Conservation (phyloP, 2,113 vertebrate genomes). For the Plecotus auritus region DNA sequence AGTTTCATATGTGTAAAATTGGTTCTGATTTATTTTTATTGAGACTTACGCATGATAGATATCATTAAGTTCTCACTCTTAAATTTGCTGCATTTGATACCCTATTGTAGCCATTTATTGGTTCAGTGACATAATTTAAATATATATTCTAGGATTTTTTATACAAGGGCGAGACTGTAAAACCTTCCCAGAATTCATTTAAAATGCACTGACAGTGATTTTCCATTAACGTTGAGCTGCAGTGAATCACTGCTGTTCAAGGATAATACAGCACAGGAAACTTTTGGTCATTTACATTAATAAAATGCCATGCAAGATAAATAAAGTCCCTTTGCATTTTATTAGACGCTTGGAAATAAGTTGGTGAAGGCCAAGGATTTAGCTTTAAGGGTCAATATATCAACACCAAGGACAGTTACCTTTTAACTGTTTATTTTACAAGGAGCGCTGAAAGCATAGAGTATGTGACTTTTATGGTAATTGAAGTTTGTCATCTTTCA, state of each 20-base stretch:
- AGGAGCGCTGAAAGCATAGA: neutral
- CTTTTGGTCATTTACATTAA: slow-evolving; percentile 39
- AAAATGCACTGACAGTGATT: slow-evolving; percentile 22
- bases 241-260: neutral
- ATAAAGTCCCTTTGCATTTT: slow-evolving; percentile 52
- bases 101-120: neutral
- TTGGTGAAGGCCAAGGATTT: slow-evolving; percentile 30
- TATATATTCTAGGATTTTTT: neutral
- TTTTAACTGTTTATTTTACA: slow-evolving; percentile 54
- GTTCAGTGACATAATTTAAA: slow-evolving; percentile 4
- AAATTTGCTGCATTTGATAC: neutral
- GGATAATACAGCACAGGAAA: neutral
- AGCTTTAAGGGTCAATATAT: slow-evolving; percentile 33
- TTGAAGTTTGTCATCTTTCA: slow-evolving; percentile 29
- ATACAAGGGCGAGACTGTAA: neutral
- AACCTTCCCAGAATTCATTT: slow-evolving; percentile 16
- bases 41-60: neutral
- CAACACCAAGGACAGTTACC: neutral
- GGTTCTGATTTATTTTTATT: slow-evolving; percentile 30
- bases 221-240: neutral
- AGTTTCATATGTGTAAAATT: neutral
- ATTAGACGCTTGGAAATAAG: slow-evolving; percentile 32
- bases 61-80: neutral
- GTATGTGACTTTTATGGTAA: slow-evolving; percentile 4
- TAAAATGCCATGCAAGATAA: neutral